Conservation (phyloP, 2,797 vertebrate species). For the Emydoidea blandingii region DNA sequence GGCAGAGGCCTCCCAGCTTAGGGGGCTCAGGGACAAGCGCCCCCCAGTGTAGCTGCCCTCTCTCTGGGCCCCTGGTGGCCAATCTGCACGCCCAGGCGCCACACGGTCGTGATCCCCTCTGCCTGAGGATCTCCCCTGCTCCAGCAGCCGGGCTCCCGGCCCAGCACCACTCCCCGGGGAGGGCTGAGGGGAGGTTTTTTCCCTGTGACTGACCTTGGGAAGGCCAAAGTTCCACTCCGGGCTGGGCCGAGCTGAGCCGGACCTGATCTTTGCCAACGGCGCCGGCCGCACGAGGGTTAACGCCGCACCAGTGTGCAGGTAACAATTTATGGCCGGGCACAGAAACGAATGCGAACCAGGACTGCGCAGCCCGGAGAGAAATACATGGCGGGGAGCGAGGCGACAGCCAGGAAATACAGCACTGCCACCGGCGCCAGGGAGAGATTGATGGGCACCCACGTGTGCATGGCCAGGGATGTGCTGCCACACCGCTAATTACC, state of each 20-base stretch:
- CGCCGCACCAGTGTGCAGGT: rapidly evolving
- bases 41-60: not conserved
- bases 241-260: not conserved
- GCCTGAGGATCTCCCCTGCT: too few relatives aligned
- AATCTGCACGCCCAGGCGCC: too few relatives aligned
- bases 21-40: too few relatives aligned
- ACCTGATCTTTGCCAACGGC: too few relatives aligned
- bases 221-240: not conserved
- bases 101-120: too few relatives aligned
- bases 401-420: rapidly evolving
- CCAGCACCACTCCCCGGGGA: rapidly evolving
- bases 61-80: not conserved
- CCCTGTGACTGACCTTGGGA: not conserved
- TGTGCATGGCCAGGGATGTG: not conserved
- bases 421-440: rapidly evolving
- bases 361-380: not conserved
- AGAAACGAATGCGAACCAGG: not conserved
- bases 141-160: too few relatives aligned
- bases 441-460: rapidly evolving
- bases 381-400: not conserved
- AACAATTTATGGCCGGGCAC: not conserved
- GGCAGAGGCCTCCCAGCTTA: not conserved
- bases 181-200: not conserved
- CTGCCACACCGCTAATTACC: too few relatives aligned
- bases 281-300: not conserved